Evolutionary conservation across 1,140 invertebrate genomes (phyloP), one percentile per base, ranked within the genome.

Genomic region (Augochlora pura): DNA sequence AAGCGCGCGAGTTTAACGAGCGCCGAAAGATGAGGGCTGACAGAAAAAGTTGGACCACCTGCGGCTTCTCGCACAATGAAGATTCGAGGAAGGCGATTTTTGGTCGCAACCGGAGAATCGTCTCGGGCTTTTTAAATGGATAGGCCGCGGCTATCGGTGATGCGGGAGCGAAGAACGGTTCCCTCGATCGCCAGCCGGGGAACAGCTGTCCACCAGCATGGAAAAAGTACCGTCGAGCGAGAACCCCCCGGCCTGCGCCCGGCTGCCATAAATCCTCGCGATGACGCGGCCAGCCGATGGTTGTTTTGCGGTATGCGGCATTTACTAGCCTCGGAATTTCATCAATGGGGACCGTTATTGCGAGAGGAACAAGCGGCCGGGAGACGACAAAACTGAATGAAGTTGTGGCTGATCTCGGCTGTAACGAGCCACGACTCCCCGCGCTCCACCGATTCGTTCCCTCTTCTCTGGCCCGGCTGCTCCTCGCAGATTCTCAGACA

Each of bases 271-370:
- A 66, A 66, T 66, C n/a, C n/a, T 16, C n/a, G 39, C n/a, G 39
- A 23, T 7, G 64, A 66, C 64, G 64, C 21, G 38, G 4, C 42
- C 0, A 14, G 21, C 39, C n/a, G 39, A 66, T 66, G 9, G 64
- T 65, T 46, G 64, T 66, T 46, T 46, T 46, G 39, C 64, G 39
- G 64, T 25, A 10, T 39, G n/a, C 23, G 39, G n/a, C 64, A 49
- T 66, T 66, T 46, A 42, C 64, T 46, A 46, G 46, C 63, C 39
- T 66, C 64, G 23, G 39, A 39, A 66, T 66, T 66, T 49, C 39
- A 66, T 66, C 64, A 66, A 66, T 66, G 64, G 64, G 23, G 64
- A 25, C 32, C 64, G 32, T 66, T 66, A 66, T 66, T 66, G 39
- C n/a, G 38, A 65, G 38, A 65, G 38, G 21, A 16, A 66, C n/a